These are phyloP conservation scores for Nannobrachium achirus DNA, from an alignment of 2,113 vertebrate genomes.

Conservation along the genomic window DNA sequence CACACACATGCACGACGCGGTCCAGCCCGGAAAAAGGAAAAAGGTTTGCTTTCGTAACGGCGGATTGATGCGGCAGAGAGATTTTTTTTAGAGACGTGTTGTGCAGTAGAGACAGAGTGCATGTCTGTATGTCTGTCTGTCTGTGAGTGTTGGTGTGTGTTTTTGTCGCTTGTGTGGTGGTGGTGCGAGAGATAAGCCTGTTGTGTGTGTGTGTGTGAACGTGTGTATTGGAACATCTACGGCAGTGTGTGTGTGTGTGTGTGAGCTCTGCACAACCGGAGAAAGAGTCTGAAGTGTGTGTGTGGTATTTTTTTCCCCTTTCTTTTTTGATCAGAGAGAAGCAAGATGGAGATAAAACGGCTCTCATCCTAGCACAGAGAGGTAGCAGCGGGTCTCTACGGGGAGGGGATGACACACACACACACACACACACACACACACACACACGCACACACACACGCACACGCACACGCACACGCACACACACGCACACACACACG, in stretches of 20 bases:
- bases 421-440: not conserved
- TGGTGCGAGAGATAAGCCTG: not conserved
- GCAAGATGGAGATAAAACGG: slow-evolving; percentile 52
- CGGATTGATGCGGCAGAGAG: slow-evolving; percentile 19
- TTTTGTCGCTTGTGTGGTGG: slow-evolving; percentile 7
- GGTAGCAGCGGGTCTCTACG: slow-evolving; percentile 38
- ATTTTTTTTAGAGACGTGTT: not conserved
- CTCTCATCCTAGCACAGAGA: slow-evolving; percentile 42
- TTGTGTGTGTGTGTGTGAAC: no score
- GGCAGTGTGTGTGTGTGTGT: slow-evolving; percentile 8
- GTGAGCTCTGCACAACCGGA: slow-evolving; percentile 31
- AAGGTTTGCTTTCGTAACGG: no score
- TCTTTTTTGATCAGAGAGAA: slow-evolving; percentile 60
- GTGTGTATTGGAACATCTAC: no score
- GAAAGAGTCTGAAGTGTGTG: slow-evolving; percentile 29
- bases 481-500: slow-evolving; percentile 19
- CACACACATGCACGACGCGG: slow-evolving; percentile 30
- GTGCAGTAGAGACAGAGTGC: slow-evolving; percentile 19
- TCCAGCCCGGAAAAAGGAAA: slow-evolving; percentile 49
- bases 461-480: not conserved
- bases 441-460: slow-evolving; percentile 39
- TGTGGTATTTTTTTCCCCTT: no score
- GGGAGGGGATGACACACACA: slow-evolving; percentile 20
- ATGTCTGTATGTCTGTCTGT: not conserved
- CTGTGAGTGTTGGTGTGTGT: not conserved